phyloP scores from a whole-genome alignment of 2,113 vertebrate genomes.

The Trinectes maculatus region DNA sequence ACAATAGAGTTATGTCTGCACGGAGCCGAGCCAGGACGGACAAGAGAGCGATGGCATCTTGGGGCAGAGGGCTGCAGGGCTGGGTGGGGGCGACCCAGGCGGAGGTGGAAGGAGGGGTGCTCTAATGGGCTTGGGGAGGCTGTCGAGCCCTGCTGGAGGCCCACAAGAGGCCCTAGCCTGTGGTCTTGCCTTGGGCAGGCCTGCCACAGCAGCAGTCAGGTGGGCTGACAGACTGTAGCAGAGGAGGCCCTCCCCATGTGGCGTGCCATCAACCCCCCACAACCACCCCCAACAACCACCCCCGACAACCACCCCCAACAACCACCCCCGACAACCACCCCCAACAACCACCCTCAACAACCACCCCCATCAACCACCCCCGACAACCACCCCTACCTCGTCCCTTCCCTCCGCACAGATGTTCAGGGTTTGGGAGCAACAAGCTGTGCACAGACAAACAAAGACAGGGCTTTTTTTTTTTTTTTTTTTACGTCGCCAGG shows the following conservation, averaged over 20 bases:
- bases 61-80: conserved; percentile 73
- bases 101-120: conserved; percentile 62
- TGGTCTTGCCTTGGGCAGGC: conserved; percentile 86
- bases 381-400: background rate
- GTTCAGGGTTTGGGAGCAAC: conserved; percentile 69
- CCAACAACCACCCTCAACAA: too few species aligned
- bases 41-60: conserved; percentile 76
- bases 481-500: conserved; percentile 33
- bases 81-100: conserved; percentile 60
- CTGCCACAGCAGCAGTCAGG: conserved; percentile 81
- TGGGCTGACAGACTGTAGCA: conserved; percentile 81
- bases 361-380: background rate
- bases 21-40: conserved; percentile 49
- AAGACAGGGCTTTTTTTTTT: conserved; percentile 53
- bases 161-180: conserved; percentile 82
- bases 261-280: conserved; percentile 50
- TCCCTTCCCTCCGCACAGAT: conserved; percentile 65
- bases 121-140: conserved; percentile 81
- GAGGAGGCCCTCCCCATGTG: conserved; percentile 70
- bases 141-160: conserved; percentile 69
- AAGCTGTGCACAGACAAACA: conserved; percentile 69
- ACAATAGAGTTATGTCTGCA: conserved; percentile 73
- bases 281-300: conserved; percentile 34
- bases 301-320: conserved; percentile 2
- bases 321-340: conserved; percentile 26